Conservation (phyloP, 2,797 vertebrate genomes). For the Limosa lapponica region DNA sequence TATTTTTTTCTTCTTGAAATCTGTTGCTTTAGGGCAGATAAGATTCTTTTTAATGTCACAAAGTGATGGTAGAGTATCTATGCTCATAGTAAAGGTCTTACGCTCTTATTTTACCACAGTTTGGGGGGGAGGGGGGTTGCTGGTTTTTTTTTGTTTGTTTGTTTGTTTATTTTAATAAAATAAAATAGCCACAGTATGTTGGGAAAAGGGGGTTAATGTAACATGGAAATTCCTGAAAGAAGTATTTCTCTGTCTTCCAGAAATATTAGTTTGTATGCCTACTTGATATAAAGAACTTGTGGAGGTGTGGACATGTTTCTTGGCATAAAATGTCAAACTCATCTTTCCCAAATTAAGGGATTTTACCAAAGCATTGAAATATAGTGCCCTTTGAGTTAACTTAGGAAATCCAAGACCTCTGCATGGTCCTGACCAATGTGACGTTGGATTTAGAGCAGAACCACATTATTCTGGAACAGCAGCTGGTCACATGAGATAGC, state of each 20-base stretch:
- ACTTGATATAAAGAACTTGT: neutral
- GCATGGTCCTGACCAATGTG: neutral
- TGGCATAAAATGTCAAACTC: neutral
- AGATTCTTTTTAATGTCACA: neutral
- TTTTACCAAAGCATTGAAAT: neutral
- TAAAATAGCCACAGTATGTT: neutral
- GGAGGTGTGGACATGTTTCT: neutral
- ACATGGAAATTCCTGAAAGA: neutral
- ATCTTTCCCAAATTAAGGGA: neutral
- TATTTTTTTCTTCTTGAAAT: neutral
- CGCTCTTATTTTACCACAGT: neutral
- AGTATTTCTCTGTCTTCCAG: accelerated
- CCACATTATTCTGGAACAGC: neutral
- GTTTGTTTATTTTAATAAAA: neutral
- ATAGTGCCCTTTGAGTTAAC: neutral
- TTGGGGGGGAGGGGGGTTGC: no score
- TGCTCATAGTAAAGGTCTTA: neutral
- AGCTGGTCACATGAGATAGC: neutral
- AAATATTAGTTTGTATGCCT: neutral
- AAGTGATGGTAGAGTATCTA: neutral
- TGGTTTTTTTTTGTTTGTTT: no score
- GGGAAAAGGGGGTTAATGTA: accelerated
- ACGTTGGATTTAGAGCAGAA: neutral
- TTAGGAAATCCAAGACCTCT: neutral
- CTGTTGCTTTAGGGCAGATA: neutral